Base-by-base conservation (phyloP, 2,888 invertebrate species). In the Anagyrus pseudococci region DNA sequence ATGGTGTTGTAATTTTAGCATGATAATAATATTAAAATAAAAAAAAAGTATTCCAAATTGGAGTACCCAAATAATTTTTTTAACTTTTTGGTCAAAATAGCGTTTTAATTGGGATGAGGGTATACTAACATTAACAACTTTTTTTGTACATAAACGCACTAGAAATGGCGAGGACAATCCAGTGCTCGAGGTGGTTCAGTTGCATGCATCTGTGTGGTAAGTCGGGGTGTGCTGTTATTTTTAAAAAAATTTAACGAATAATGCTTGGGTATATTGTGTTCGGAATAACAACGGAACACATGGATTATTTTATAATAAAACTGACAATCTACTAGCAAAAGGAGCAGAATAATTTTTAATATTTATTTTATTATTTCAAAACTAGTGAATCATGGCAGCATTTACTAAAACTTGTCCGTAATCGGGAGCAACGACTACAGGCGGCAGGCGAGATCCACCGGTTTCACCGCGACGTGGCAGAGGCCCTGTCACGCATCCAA, bases 391-490 rank as follows among this genome's bases (percentile, higher is more conserved):
- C 88, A 4, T 99, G 98, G 98, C 90, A 93, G 68, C 89, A 91
- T 48, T 86, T 98, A 0, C 85, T 96, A 53, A 91, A 93, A 54
- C 89, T 94, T 76, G 91, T 98, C 62, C 91, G 92, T 71, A 89
- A 92, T 52, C 88, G 98, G 15, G 94, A 94, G 68, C 88, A 91
- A 66, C 90, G 95, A 44, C 84, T 99, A 41, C 89, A 91, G 76
- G 98, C 96, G 0, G 98, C 98, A 1, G 97, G 94, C 10, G 96
- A 98, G 83, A 95, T 98, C 69, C 98, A 98, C 82, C 88, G 96
- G 58, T 98, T 97, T 86, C 98, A 98, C 83, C 88, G 97, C 57
- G 98, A 98, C 82, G 95, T 93, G 1, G 93, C 92, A 22, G 97
- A 98, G 76, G 92, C 96, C 1, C 81, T 95, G 8, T 90, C 93